A percentile compares a stretch with the other conserved stretches of the same genome.
phyloP scores from a whole-genome alignment of 2,797 vertebrate species.

The Manis pentadactyla region DNA sequence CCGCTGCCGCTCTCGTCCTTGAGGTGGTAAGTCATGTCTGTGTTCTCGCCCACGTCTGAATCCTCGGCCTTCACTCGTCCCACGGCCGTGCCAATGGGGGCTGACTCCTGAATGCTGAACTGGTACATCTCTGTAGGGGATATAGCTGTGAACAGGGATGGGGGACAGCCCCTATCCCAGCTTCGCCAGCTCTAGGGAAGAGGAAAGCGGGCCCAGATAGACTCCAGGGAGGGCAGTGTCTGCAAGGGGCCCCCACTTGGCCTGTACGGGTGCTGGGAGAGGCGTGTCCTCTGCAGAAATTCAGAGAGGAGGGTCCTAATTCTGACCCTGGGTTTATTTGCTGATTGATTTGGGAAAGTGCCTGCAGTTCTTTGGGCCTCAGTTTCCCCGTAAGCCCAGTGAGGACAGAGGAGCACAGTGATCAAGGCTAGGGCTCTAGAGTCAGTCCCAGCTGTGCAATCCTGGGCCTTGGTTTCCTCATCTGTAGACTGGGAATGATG shows the following conservation, averaged over 20 bases:
- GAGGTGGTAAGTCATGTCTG: slow-evolving; percentile 97
- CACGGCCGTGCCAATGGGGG: slow-evolving; percentile 92
- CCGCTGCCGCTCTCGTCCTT: slow-evolving; percentile 92
- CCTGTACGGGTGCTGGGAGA: not conserved
- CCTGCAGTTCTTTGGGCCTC: not conserved
- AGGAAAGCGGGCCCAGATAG: not conserved
- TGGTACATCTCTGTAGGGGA: slow-evolving; percentile 95
- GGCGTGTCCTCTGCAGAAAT: not conserved
- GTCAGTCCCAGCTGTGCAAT: not conserved
- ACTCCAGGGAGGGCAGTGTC: not conserved
- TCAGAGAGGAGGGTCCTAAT: not conserved
- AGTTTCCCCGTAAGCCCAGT: not conserved
- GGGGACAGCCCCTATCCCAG: not conserved
- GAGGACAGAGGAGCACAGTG: not conserved
- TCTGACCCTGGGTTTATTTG: not conserved
- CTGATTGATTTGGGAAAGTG: not conserved
- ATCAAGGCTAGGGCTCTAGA: not conserved
- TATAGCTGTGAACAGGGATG: not conserved
- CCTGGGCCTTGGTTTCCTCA: not conserved
- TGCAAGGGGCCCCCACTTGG: not conserved
- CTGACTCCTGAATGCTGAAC: slow-evolving; percentile 94
- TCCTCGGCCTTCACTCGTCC: slow-evolving; percentile 96
- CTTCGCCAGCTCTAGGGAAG: not conserved
- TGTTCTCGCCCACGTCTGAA: slow-evolving; percentile 97
- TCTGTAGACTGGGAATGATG: not conserved